Base-by-base conservation (phyloP, 2,113 vertebrate species). In the Eulemur rufifrons region DNA sequence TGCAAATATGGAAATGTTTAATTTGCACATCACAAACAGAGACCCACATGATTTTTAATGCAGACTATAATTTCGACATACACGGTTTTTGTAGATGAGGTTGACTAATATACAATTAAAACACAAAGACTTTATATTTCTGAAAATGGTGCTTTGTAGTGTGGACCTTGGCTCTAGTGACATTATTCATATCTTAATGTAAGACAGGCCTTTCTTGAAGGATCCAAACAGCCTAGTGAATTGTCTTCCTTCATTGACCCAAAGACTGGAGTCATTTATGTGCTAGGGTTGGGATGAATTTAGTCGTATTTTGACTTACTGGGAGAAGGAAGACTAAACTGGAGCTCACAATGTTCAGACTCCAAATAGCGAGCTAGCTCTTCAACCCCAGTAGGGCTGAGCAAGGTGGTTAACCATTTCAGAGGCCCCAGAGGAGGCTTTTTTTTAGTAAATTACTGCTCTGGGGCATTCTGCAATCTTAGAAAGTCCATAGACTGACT, bases 1-100 rank as follows among this genome's bases (percentile, higher is more conserved):
- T 2, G 93, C 93, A 96, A 98, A 98, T 97, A 98, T 85, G 94
- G 95, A 95, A 84, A 97, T 97, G 83, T 78, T 96, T 95, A 89
- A 93, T 93, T 94, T 95, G 50, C 69, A 82, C 64, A 95, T 61
- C 74, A 73, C 47, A 86, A 89, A 88, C 86, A 91, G 61, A 91
- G 91, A 86, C 37, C 93, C 47, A n/a, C 47, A 37, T 45, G 63
- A 89, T 89, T 94, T 96, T 80, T 23, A 89, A 93, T 83, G 45
- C 17, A 91, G 86, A 61, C 25, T 96, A 1, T 76, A 20, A 93
- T 91, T 94, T 80, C 45, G 50, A 52, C 25, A 68, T 8, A n/a
- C 37, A 6, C 8, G 25, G 15, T 50, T 95, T 77, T 83, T 27
- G 78, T 5, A 69, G 37, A 78, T 39, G 85, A 86, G 74, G n/a